Evolutionary conservation across 2,797 vertebrate genomes (phyloP), one percentile per base, ranked within the genome.

Genomic region (Anableps anableps): DNA sequence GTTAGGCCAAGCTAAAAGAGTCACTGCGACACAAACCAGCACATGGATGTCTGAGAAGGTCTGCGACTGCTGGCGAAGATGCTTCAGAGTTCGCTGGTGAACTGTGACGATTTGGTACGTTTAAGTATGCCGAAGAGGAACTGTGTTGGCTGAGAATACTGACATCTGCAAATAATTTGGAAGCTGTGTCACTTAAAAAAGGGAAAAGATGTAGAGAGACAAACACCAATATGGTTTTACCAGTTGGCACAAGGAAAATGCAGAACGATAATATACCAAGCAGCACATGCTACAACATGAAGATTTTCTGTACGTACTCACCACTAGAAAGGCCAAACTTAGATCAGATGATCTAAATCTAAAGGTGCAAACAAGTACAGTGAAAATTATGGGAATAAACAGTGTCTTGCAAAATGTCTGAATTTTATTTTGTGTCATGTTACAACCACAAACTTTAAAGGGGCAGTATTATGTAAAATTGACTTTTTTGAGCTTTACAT

Each of bases 71-170:
- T 88, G 89, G 85, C 82, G 79, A 36, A 87, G 70, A 83, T 70
- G 85, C 83, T 88, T 3, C 14, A 80, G 29, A 86, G 80, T 81
- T 88, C 76, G 90, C 92, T 94, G 90, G 91, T 93, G 91, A 91
- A 85, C 88, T 78, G 66, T 75, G 80, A 83, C 73, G 75, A 84
- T 73, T 85, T 77, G 47, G 77, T 55, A 78, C 72, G 47, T 85
- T 85, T 83, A 78, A 80, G 75, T 51, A 50, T 70, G 84, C 51
- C 64, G 23, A 1, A 51, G 58, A 50, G 77, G 36, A 83, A 87
- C 76, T 38, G 73, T 31, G 66, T 72, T 29, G 50, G 74, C 58
- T 83, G 55, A 66, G 79, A 79, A 74, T 93, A 92, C 91, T 91
- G 90, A 91, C 79, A 31, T 83, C 80, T 85, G 79, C 62, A 83